phyloP scores from a whole-genome alignment of 92 coral and sea anemone genomes.

The Anthopleura xanthogrammica region DNA sequence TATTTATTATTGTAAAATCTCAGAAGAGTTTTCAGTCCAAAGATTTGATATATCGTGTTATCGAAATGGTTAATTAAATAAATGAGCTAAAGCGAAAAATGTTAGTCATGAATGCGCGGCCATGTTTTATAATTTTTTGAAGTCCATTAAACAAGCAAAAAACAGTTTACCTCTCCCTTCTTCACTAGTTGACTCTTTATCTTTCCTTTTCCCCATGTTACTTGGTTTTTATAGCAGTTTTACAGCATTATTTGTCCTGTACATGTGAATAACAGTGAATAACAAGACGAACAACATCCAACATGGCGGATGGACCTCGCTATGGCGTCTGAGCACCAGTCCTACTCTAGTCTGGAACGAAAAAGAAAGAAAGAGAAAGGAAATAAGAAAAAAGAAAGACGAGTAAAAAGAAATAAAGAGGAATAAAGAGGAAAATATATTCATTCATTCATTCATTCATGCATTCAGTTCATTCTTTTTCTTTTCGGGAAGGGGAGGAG shows the following conservation, averaged over 20 bases:
- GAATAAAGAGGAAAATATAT: too few species aligned
- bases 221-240: background rate
- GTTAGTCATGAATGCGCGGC: background rate
- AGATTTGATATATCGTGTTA: too few species aligned
- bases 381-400: too few species aligned
- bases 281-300: slow-evolving; percentile 6
- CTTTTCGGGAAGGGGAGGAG: too few species aligned
- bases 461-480: too few species aligned
- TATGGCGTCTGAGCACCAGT: slow-evolving; percentile 13
- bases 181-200: slow-evolving; percentile 69
- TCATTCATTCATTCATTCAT: background rate
- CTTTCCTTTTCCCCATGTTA: slow-evolving; percentile 66
- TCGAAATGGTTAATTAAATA: too few species aligned
- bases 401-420: background rate
- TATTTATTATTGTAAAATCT: too few species aligned
- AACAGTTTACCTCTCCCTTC: slow-evolving; percentile 57
- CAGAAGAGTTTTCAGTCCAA: too few species aligned
- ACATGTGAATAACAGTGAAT: too few species aligned
- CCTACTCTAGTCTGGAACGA: slow-evolving; percentile 5
- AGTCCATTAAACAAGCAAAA: too few species aligned
- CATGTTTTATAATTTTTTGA: too few species aligned
- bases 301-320: slow-evolving; percentile 47
- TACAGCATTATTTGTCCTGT: background rate
- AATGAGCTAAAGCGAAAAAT: background rate
- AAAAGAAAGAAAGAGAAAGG: background rate